These are phyloP conservation scores for Urocolius indicus DNA, from an alignment of 2,113 vertebrate species.

Conservation along the genomic window DNA sequence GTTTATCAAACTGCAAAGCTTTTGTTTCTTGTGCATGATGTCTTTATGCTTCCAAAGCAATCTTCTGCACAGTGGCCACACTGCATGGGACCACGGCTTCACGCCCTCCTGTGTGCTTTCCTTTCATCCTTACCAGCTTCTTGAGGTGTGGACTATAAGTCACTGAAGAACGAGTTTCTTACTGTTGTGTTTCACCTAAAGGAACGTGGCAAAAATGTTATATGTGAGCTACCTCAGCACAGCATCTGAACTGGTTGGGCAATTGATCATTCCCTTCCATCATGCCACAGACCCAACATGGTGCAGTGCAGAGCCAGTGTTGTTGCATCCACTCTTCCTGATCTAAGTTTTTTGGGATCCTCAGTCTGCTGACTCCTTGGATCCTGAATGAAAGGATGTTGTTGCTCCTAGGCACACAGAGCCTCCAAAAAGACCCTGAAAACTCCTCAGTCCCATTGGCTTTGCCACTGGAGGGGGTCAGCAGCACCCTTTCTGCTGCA, in stretches of 20 bases:
- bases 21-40: background rate
- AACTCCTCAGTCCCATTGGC: background rate
- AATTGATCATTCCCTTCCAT: background rate
- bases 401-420: background rate
- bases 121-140: background rate
- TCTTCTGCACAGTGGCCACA: background rate
- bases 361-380: background rate
- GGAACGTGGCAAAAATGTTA: background rate
- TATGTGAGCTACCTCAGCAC: background rate
- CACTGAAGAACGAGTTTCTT: background rate
- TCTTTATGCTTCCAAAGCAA: background rate
- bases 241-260: background rate
- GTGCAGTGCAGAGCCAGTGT: background rate
- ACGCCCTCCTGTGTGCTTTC: background rate
- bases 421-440: background rate
- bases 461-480: background rate
- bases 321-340: background rate
- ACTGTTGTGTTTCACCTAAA: background rate
- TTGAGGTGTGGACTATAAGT: background rate
- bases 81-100: fast-evolving
- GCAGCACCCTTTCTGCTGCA: background rate
- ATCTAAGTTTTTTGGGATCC: background rate
- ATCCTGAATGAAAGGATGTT: fast-evolving
- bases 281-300: background rate
- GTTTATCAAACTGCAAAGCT: background rate